A percentile compares a stretch with the other conserved stretches of the same genome.
Conservation (phyloP, 2,888 invertebrate species). For the Mechanitis messenoides region DNA sequence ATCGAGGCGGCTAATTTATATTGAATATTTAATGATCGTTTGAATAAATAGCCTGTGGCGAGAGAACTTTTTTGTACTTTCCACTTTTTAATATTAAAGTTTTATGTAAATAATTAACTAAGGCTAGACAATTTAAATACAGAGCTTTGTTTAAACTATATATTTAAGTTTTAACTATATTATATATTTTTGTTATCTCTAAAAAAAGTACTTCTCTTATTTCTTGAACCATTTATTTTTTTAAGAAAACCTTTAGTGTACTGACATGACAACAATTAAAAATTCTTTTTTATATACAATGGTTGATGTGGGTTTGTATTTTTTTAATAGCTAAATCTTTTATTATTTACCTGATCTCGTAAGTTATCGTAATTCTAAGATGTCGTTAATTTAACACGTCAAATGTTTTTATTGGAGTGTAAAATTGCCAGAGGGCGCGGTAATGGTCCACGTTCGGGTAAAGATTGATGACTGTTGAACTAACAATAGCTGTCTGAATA, state of each 20-base stretch:
- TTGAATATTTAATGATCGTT: constrained; percentile 75
- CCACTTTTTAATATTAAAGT: too few species aligned
- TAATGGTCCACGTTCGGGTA: constrained; percentile 63
- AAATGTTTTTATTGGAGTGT: constrained; percentile 74
- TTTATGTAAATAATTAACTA: too few species aligned
- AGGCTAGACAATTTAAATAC: neutral
- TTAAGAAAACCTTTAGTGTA: too few species aligned
- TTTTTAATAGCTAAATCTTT: constrained; percentile 48
- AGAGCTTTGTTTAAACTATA: neutral
- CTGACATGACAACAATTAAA: too few species aligned
- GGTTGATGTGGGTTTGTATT: constrained; percentile 4
- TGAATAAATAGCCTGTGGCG: constrained; percentile 69
- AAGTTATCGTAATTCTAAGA: constrained; percentile 63
- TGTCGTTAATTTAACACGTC: constrained; percentile 73
- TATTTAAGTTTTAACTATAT: too few species aligned
- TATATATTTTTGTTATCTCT: too few species aligned
- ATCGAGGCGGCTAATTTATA: constrained; percentile 70
- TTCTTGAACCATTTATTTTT: too few species aligned
- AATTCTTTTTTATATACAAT: neutral
- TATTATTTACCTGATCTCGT: constrained; percentile 62
- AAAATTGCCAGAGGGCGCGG: constrained; percentile 66
- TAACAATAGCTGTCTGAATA: constrained; percentile 60
- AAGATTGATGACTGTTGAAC: constrained; percentile 66
- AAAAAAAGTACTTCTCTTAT: too few species aligned
- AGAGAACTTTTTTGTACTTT: too few species aligned